phyloP scores from a whole-genome alignment of 2,113 vertebrate genomes.

The Gallinago undulata region DNA sequence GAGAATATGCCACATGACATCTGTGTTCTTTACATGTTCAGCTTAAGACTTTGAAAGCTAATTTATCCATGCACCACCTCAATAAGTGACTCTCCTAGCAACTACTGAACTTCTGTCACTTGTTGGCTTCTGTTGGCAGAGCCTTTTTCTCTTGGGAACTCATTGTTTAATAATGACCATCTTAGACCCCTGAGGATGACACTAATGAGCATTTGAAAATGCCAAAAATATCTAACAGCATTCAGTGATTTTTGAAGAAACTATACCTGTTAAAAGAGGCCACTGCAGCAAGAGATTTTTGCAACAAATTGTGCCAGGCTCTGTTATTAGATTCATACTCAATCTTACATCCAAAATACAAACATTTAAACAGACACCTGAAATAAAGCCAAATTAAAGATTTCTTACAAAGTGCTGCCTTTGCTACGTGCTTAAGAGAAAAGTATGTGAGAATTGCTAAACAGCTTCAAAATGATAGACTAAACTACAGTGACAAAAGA shows the following conservation, averaged over 20 bases:
- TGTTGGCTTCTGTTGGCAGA: conserved; percentile 62
- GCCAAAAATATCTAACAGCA: conserved; percentile 43
- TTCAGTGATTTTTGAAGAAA: conserved; percentile 52
- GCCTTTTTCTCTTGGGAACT: conserved; percentile 51
- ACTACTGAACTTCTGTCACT: conserved; percentile 73
- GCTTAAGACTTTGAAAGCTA: conserved; percentile 78
- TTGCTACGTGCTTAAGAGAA: not conserved
- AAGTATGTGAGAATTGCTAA: not conserved
- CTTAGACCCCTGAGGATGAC: conserved; percentile 64
- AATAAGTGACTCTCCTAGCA: conserved; percentile 61
- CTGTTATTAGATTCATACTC: not conserved
- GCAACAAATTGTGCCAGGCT: conserved; percentile 10
- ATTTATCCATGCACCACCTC: conserved; percentile 73
- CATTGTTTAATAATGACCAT: conserved; percentile 70
- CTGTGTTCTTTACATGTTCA: conserved; percentile 72
- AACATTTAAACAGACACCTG: not conserved
- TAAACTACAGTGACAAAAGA: not conserved
- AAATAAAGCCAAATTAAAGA: conserved; percentile 44
- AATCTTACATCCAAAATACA: conserved; percentile 17
- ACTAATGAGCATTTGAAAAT: conserved; percentile 81
- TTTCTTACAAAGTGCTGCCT: conserved; percentile 16
- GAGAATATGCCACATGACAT: conserved; percentile 75
- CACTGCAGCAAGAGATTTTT: not conserved
- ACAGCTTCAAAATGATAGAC: not conserved
- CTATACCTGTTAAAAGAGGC: conserved; percentile 41